Conservation (phyloP, 2,113 vertebrate species). For the Periophthalmus modestus region DNA sequence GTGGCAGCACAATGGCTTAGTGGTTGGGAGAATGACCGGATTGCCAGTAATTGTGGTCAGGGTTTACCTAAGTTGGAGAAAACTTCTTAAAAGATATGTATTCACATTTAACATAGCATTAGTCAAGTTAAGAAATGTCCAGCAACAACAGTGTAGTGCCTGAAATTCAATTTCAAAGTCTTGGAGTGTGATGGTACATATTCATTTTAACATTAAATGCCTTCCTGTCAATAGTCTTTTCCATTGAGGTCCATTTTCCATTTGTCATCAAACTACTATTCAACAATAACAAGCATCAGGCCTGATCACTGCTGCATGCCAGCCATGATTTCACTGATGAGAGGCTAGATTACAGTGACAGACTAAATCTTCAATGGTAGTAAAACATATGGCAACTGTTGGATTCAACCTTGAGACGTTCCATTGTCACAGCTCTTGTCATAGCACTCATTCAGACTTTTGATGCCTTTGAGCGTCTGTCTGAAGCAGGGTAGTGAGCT, state of each 20-base stretch:
- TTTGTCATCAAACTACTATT: conserved; percentile 46
- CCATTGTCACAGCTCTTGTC: conserved; percentile 35
- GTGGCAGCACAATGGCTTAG: conserved; percentile 72
- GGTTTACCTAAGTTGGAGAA: conserved; percentile 64
- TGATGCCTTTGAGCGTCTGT: conserved; percentile 33
- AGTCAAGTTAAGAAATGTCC: conserved; percentile 27
- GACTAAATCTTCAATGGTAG: conserved; percentile 36
- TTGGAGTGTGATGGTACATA: conserved; percentile 28
- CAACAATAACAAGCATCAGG: conserved; percentile 36
- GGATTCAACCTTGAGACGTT: conserved; percentile 42
- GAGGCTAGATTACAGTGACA: conserved; percentile 45
- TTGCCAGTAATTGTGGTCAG: conserved; percentile 63
- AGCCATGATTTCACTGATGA: conserved; percentile 51
- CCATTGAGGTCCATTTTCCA: conserved; percentile 49
- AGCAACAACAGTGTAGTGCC: conserved; percentile 31
- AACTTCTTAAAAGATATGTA: conserved; percentile 60
- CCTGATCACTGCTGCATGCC: conserved; percentile 31
- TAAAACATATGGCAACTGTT: conserved; percentile 52
- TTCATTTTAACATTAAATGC: conserved; percentile 5
- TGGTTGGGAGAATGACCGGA: conserved; percentile 59
- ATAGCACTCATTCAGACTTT: conserved; percentile 42
- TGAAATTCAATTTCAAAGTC: conserved; percentile 40
- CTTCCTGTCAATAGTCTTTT: conserved; percentile 47
- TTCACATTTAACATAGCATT: conserved; percentile 52
- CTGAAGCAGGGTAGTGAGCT: conserved; percentile 31